Evolutionary conservation across 1,140 invertebrate species (phyloP), one percentile per base, ranked within the genome.

Genomic region (Tetranychus cinnabarinus): DNA sequence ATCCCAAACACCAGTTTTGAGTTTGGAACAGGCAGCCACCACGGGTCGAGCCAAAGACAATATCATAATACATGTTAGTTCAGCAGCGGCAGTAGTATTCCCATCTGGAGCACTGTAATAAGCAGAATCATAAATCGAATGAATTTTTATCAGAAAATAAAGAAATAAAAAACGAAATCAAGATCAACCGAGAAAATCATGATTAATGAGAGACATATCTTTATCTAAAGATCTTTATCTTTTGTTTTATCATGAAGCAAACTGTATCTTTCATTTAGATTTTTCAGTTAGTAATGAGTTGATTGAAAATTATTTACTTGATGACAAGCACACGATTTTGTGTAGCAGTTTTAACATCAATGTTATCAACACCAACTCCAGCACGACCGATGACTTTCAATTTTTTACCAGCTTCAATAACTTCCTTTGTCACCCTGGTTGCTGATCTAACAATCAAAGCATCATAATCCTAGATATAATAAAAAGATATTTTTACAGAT

Each of bases 331-430:
- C 78, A 65, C 89, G 88, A 63, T 82, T 79, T 59, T 78, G 73
- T 1, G 85, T 91, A 6, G 93, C 92, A 48, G 86, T 82, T 46
- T 78, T 72, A 50, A 88, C 80, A 73, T 97, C 91, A 66, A 98
- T 95, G 73, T 97, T 98, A 72, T 98, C 93, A 0, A 97, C 88
- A 15, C 93, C 95, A 35, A 89, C 93, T 12, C 95, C 93, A 39
- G 93, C 95, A 60, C 95, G 78, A 3, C 89, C 93, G 54, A 98
- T 76, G 12, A 79, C 79, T 70, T 86, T 86, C 15, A 98, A 73
- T 31, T 79, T 79, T 35, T 78, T 78, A 0, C 76, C 79, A 23
- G 83, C 83, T 58, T 79, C 76, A 62, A 97, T 78, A 2, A 97
- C 80, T 64, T 92, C 88, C 59, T 80, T 79, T n/a, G 88, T 95